Evolutionary conservation across 1,140 invertebrate species (phyloP), one percentile per base, ranked within the genome.

Genomic region (Hestina assimilis): DNA sequence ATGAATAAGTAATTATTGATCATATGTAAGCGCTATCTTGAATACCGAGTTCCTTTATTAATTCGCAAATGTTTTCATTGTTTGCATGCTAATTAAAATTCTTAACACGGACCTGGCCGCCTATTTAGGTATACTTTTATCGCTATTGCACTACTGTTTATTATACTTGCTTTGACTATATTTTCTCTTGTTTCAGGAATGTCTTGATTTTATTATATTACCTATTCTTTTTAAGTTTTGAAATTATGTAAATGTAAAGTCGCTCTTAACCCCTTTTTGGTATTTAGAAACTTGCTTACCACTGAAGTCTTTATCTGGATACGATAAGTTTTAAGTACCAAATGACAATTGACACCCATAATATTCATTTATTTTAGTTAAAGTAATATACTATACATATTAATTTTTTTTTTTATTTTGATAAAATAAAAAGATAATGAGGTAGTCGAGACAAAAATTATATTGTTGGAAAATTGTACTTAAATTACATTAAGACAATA

Each of bases 81-180:
- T 65, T 63, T 48, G 60, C 60, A 54, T 59, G 42, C 42, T 64
- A 35, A 67, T 72, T 72, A 52, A 43, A 63, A 73, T 73, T 63
- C 70, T 48, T 41, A 35, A 59, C 53, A 56, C 61, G 47, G 33
- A 60, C 63, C 58, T 43, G 57, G 56, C 53, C 56, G 60, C 61
- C 67, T 63, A 52, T 69, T 72, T 67, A 72, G 64, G 63, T 67
- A 65, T 67, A 70, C 67, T 72, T 69, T 72, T 72, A 69, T 72
- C 69, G 60, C 60, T 51, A 57, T 66, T 61, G 59, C 65, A 58
- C 68, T 66, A 63, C 59, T 63, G 56, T 59, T 60, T 52, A 48
- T 46, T 52, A 48, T 60, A 41, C 11, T 28, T 28, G 14, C 9
- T 4, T 26, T 11, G n/a, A 15, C 52, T 38, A 52, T 43, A 8